Conservation (phyloP, 2,113 vertebrate genomes). For the Ranitomeya variabilis region DNA sequence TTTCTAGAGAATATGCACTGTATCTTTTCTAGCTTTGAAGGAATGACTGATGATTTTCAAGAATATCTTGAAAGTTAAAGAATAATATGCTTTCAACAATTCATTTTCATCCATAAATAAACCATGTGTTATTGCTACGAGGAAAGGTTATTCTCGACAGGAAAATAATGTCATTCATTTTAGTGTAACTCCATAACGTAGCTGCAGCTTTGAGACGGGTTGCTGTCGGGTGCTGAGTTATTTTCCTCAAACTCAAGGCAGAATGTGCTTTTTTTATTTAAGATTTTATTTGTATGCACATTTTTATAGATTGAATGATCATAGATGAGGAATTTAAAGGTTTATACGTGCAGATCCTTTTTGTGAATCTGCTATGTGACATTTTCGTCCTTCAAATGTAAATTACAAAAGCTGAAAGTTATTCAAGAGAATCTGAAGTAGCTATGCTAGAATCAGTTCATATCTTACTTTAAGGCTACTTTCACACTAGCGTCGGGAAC, state of each 20-base stretch:
- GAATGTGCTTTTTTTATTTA: not conserved
- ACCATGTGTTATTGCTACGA: conserved; percentile 25
- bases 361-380: not conserved
- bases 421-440: not conserved
- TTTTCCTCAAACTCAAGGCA: not conserved
- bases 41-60: conserved; percentile 43
- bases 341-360: not conserved
- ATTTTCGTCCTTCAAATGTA: not conserved
- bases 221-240: not conserved
- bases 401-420: not conserved
- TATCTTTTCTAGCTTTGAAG: not conserved
- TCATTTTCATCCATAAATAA: conserved; percentile 34
- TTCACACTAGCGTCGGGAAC: too few species aligned
- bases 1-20: not conserved
- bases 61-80: conserved; percentile 43
- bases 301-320: not conserved
- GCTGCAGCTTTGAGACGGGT: not conserved
- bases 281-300: not conserved
- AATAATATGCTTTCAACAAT: conserved; percentile 40
- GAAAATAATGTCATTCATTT: conserved; percentile 22
- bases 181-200: not conserved
- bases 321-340: not conserved
- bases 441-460: not conserved
- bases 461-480: too few species aligned
- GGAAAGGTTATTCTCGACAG: conserved; percentile 34